Conservation (phyloP, 2,113 vertebrate species). For the Cinclus mexicanus region DNA sequence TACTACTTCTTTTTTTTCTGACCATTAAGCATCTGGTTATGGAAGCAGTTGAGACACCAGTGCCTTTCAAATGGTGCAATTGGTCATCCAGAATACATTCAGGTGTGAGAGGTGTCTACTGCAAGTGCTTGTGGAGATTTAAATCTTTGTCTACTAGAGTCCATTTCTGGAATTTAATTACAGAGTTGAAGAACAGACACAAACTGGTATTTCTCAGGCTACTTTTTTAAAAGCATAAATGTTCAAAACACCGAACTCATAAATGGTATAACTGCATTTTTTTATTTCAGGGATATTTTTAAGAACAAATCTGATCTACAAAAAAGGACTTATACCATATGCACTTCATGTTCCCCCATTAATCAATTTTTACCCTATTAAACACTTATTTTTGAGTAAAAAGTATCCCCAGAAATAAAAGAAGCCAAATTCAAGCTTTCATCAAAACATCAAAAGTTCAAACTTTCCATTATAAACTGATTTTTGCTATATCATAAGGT, state of each 20-base stretch:
- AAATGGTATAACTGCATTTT: rapidly evolving
- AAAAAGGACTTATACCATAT: background rate
- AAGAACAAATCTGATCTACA: background rate
- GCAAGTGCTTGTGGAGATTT: background rate
- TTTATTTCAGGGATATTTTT: background rate
- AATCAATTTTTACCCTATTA: background rate
- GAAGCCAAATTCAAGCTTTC: background rate
- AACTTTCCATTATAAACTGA: background rate
- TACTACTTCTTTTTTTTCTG: background rate
- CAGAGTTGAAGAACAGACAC: background rate
- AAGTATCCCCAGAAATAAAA: background rate
- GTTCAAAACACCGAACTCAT: background rate
- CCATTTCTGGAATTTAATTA: background rate
- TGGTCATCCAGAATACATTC: constrained; percentile 25
- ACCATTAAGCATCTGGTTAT: constrained; percentile 57
- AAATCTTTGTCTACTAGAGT: background rate
- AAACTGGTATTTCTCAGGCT: background rate
- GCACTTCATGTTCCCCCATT: background rate
- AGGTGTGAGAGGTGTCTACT: background rate
- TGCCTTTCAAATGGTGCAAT: background rate
- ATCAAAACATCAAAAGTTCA: background rate
- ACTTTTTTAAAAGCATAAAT: background rate
- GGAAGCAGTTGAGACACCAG: constrained; percentile 10
- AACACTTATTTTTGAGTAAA: background rate
- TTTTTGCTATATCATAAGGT: background rate